Conservation (phyloP, 2,888 invertebrate genomes). For the Gari tellinella region DNA sequence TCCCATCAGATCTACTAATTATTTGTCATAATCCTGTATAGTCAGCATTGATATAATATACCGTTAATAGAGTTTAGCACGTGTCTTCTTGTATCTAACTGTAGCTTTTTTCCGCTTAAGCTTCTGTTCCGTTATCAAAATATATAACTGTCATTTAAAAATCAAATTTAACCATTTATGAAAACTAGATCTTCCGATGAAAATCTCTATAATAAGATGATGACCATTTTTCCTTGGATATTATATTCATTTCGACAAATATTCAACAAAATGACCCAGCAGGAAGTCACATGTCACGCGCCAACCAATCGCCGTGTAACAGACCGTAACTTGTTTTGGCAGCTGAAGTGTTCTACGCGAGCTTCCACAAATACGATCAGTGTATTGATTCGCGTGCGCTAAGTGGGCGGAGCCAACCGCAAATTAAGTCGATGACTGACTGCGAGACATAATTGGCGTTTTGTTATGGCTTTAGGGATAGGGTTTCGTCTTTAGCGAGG, state of each 20-base stretch:
- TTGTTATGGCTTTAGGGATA: no score
- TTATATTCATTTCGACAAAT: constrained; percentile 64
- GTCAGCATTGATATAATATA: no score
- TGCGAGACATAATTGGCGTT: no score
- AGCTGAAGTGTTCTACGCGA: constrained; percentile 43
- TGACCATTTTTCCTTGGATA: constrained; percentile 60
- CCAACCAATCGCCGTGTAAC: constrained; percentile 52
- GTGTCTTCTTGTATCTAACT: no score
- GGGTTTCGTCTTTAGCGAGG: no score
- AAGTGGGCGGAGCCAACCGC: constrained; percentile 56
- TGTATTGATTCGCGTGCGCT: constrained; percentile 59
- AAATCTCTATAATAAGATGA: constrained; percentile 53
- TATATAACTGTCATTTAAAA: constrained; percentile 57
- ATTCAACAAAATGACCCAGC: constrained; percentile 51
- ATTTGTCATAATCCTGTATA: no score
- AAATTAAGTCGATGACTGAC: constrained; percentile 12
- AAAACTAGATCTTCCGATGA: constrained; percentile 58
- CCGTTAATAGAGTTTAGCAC: no score
- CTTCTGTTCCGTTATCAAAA: constrained; percentile 22
- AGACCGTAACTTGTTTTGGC: constrained; percentile 42
- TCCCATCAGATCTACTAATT: no score
- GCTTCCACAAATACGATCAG: constrained; percentile 53
- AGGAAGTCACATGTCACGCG: constrained; percentile 60
- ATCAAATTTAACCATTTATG: constrained; percentile 61
- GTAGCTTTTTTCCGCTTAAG: no score